phyloP scores from a whole-genome alignment of 2,113 vertebrate genomes.

The Pyxicephalus adspersus region DNA sequence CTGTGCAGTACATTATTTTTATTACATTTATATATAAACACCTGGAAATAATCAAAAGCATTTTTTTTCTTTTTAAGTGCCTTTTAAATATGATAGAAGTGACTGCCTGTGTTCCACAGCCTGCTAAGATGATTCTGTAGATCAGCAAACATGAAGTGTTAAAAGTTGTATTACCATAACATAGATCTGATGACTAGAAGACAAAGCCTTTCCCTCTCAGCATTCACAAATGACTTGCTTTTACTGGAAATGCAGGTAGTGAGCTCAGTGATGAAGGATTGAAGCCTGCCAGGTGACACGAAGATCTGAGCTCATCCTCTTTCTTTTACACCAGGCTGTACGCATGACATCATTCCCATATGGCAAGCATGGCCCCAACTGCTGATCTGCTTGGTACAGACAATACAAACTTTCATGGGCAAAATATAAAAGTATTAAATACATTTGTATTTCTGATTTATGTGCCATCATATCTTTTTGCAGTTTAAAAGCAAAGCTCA shows the following conservation, averaged over 20 bases:
- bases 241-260: conserved; percentile 38
- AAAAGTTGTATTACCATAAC: background rate
- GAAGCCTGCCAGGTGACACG: conserved; percentile 26
- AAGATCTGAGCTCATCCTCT: conserved; percentile 36
- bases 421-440: background rate
- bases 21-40: too few species aligned
- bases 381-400: background rate
- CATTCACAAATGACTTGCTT: conserved; percentile 14
- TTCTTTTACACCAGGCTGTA: conserved; percentile 16
- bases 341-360: conserved; percentile 36
- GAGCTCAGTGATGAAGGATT: background rate
- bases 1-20: too few species aligned
- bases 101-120: background rate
- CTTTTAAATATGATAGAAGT: background rate
- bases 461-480: too few species aligned
- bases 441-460: too few species aligned
- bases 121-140: background rate
- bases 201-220: conserved; percentile 16
- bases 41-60: too few species aligned
- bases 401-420: background rate
- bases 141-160: background rate
- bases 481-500: background rate
- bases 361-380: conserved; percentile 23
- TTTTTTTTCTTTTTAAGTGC: too few species aligned
- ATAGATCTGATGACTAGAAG: background rate